Evolutionary conservation across 1,140 invertebrate genomes (phyloP).

Genomic region (Antheraea mylitta): DNA sequence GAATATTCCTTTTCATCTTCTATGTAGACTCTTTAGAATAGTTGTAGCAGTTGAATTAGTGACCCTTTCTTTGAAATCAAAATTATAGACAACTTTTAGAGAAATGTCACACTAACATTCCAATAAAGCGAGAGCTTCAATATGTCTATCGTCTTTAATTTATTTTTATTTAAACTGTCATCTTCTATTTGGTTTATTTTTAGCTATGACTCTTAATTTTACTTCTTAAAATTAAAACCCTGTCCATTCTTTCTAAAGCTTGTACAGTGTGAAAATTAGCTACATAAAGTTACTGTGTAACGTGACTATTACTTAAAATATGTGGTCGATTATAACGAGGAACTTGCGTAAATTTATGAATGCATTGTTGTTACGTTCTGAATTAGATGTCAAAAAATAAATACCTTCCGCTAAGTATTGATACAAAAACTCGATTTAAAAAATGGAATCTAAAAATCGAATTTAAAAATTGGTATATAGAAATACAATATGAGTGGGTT

Average conservation of each 20-base stretch:
- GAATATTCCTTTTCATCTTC: constrained; percentile 77
- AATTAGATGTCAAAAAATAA: neutral
- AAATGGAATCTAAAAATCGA: too few relatives aligned
- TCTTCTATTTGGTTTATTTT: too few relatives aligned
- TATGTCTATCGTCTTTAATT: neutral
- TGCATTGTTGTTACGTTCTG: neutral
- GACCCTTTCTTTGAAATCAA: constrained; percentile 34
- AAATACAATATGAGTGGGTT: neutral
- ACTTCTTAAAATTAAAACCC: constrained; percentile 11
- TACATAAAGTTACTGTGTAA: constrained; percentile 61
- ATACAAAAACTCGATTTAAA: too few relatives aligned
- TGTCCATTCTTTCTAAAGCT: constrained; percentile 33
- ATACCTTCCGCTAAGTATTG: neutral
- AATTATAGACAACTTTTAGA: neutral
- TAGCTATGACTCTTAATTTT: too few relatives aligned
- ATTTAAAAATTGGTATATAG: neutral
- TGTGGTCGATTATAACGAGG: neutral
- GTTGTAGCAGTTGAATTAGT: constrained; percentile 67
- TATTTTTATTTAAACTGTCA: too few relatives aligned
- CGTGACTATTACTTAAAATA: constrained; percentile 41
- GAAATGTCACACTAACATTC: neutral
- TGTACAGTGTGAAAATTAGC: constrained; percentile 28
- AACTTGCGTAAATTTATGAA: neutral
- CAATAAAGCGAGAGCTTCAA: neutral
- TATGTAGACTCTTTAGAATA: constrained; percentile 69